Base-by-base conservation (phyloP, 2,797 vertebrate genomes). In the Coranthus polyacanthus region DNA sequence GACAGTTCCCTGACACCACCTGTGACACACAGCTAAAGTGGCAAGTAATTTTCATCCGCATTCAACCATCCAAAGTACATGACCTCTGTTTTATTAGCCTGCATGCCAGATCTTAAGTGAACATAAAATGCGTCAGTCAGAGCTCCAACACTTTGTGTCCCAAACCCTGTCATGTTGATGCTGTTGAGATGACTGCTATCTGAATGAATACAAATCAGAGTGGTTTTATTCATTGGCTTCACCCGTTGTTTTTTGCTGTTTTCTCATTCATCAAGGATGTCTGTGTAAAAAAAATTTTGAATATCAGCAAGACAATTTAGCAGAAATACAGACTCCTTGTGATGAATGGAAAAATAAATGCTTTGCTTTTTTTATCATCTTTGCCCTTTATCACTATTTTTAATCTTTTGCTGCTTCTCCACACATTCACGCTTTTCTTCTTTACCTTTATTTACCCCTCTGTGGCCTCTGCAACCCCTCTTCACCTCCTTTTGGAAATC, bases 151-250 rank as follows among this genome's bases (percentile, higher is more conserved):
- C 57, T 26, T 26, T 42, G 58, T 10, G 49, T 58, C 70, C 58
- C 66, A 60, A 75, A 36, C 70, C 71, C 67, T 81, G 78, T 71
- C 80, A 69, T 24, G 77, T 81, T 84, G 86, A 78, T 84, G 75
- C 86, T 82, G 80, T 79, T 80, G 80, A 85, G 80, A 82, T 81
- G 69, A 78, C 73, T 77, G 57, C 68, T 83, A 68, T 53, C 54
- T 68, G 61, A 79, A 88, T 91, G 88, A 88, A 90, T 91, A 86
- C 4, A 88, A 87, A 82, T 83, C 87, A n/a, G 0, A 49, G 45
- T 64, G 87, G 68, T 89, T 92, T 75, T 85, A 88, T 90, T 93
- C 85, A 87, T 86, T 46, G 24, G 3, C 50, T 82, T 75, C 12
- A 24, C 41, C 18, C 29, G 0, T 45, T 75, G 39, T 61, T 39